Base-by-base conservation (phyloP, 2,888 invertebrate species). In the Torymus tubicola region DNA sequence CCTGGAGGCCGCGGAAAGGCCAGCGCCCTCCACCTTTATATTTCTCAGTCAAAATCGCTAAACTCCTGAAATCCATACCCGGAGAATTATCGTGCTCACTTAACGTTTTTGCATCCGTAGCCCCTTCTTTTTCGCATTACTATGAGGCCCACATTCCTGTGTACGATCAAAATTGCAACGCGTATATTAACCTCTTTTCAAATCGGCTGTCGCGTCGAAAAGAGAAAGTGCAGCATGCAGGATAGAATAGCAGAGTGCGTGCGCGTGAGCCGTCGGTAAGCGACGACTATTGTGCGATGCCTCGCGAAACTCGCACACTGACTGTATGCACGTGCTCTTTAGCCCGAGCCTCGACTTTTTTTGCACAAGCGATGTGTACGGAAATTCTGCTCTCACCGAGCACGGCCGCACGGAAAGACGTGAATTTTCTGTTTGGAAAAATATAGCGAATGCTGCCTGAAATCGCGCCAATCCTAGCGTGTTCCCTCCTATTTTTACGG, bases 31-130 rank as follows among this genome's bases (percentile, higher is more conserved):
- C 58, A 14, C 72, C 57, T n/a, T 65, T 70, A 63, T 70, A 63
- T 24, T 21, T 58, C 61, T 14, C 52, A 16, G 31, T 70, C 67
- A 42, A 67, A 78, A 68, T 78, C 67, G 42, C 53, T 68, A 67
- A 75, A 70, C 31, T 58, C 65, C 55, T 78, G 78, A 81, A 81
- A 81, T 78, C 65, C 71, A 80, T 67, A 74, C 60, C 42, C 60
- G 31, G 18, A 60, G 75, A 80, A 64, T 74, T 75, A 69, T 70
- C 42, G 42, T 65, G 70, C 58, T 31, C 67, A 60, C 61, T 72
- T 63, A 69, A 52, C 52, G 58, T 24, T n/a, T 60, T 60, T 60
- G 67, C 24, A 55, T 71, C 16, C 65, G 50, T 69, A 68, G 14
- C 31, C 67, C 61, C 63, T 63, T 60, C 57, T n/a, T 13, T 50